Evolutionary conservation across 1,140 invertebrate species (phyloP), one percentile per base, ranked within the genome.

Genomic region (Cephus cinctus): DNA sequence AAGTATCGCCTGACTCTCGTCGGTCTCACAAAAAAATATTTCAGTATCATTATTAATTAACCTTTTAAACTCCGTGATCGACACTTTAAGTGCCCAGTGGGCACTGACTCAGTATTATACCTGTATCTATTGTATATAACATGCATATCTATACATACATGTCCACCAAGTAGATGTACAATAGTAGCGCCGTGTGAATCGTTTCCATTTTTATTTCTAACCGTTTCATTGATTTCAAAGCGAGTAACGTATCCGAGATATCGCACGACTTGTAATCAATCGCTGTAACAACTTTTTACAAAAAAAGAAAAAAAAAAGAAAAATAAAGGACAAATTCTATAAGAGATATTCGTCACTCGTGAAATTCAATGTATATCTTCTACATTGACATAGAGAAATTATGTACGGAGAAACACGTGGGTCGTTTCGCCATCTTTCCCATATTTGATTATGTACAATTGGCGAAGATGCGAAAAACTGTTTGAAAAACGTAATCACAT

Each of bases 51-150:
- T 54, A 47, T 31, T 53, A 57, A n/a, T n/a, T n/a, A n/a, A n/a
- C n/a, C n/a, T n/a, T n/a, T n/a, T 47, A 54, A 55, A 57, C 12
- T 44, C 40, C 41, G 19, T 38, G 18, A 27, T 30, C 19, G 19
- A 43, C 20, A 36, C 44, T 40, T 38, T 57, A 58, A 57, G 57
- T 59, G 50, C 50, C 41, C 34, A 30, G 50, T 58, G 63, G n/a
- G 57, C 61, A 64, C 56, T 63, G 54, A 58, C 42, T 54, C 44
- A 47, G 45, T 53, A 30, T 25, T 50, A 30, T 23, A 2, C 21
- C 23, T 42, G 5, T 41, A 12, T 4, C 5, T 34, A 34, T 6
- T 34, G 5, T 34, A 5, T 12, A 5, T 12, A 12, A 34, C 31
- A 4, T 4, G 31, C 5, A 5, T 34, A 34, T 15, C 5, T 12